Conservation (phyloP, 2,113 vertebrate species). For the Nothocercus julius region DNA sequence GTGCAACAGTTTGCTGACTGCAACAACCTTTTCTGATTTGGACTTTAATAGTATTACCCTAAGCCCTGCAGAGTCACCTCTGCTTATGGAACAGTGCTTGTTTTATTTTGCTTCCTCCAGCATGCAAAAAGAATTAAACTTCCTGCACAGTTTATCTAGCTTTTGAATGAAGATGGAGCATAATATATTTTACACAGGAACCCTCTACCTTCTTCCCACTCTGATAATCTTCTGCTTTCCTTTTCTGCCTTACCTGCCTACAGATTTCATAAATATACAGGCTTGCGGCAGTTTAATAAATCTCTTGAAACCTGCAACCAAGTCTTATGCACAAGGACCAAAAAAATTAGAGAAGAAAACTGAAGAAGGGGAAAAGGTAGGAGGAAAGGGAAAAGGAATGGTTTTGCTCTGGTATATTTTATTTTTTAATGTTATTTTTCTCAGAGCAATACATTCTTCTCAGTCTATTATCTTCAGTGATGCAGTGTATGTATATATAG, state of each 20-base stretch:
- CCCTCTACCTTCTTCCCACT: not conserved
- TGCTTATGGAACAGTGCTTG: constrained; percentile 37
- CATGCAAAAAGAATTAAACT: not conserved
- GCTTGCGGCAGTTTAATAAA: not conserved
- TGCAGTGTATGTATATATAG: not conserved
- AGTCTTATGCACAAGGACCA: not conserved
- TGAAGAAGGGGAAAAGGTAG: not conserved
- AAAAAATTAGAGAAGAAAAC: not conserved
- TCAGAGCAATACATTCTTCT: not conserved
- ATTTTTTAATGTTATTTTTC: not conserved
- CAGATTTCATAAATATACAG: not conserved
- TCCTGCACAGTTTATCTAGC: not conserved
- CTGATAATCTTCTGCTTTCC: not conserved
- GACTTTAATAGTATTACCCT: constrained; percentile 62
- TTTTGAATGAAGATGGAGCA: not conserved
- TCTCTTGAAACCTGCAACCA: not conserved
- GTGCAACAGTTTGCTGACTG: constrained; percentile 23
- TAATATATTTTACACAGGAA: not conserved
- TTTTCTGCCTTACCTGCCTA: not conserved
- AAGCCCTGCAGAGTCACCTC: constrained; percentile 62
- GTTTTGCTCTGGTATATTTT: not conserved
- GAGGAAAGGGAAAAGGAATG: not conserved
- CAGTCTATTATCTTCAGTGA: not conserved
- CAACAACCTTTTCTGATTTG: constrained; percentile 41
- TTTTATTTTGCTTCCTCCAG: constrained; percentile 17